These are phyloP conservation scores for Xenentodon cancila DNA, from an alignment of 2,797 vertebrate genomes.

Conservation along the genomic window DNA sequence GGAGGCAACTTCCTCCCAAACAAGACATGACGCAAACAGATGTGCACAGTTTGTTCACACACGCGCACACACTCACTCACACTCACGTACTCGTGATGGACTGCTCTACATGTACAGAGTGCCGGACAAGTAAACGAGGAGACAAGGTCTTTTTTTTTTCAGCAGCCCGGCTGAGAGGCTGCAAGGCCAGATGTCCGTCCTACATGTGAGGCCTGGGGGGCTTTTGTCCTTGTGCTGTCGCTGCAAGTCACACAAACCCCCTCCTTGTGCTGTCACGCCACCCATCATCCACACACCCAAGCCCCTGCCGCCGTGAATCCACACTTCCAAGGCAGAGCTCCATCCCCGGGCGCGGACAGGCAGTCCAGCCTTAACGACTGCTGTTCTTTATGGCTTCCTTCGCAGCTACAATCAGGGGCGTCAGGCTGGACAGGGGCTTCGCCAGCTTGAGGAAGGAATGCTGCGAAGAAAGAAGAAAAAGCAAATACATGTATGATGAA, in stretches of 20 bases:
- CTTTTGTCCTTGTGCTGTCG: conserved; percentile 66
- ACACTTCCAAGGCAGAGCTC: conserved; percentile 58
- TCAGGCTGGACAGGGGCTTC: conserved; percentile 98
- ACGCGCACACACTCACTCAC: conserved; percentile 34
- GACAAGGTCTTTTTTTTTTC: conserved; percentile 61
- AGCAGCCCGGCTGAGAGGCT: conserved; percentile 71
- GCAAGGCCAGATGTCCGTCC: conserved; percentile 71
- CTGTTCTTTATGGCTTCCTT: conserved; percentile 99
- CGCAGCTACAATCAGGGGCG: conserved; percentile 97
- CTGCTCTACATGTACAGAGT: conserved; percentile 77
- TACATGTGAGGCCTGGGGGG: conserved; percentile 56
- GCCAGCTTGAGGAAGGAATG: conserved; percentile 98
- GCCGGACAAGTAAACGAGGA: conserved; percentile 73
- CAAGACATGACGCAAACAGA: conserved; percentile 58
- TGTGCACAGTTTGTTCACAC: conserved; percentile 47
- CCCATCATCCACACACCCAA: conserved; percentile 55
- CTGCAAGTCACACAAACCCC: conserved; percentile 59
- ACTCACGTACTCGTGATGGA: conserved; percentile 61
- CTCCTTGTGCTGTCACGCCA: conserved; percentile 53
- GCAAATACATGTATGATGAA: too few species aligned
- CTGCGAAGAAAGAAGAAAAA: conserved; percentile 69
- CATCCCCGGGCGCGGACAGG: conserved; percentile 62
- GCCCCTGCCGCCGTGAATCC: conserved; percentile 49
- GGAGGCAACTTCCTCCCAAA: conserved; percentile 37
- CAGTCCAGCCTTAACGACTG: conserved; percentile 87